These are phyloP conservation scores for Perizoma affinitatum DNA, from an alignment of 2,888 invertebrate genomes.

Conservation along the genomic window DNA sequence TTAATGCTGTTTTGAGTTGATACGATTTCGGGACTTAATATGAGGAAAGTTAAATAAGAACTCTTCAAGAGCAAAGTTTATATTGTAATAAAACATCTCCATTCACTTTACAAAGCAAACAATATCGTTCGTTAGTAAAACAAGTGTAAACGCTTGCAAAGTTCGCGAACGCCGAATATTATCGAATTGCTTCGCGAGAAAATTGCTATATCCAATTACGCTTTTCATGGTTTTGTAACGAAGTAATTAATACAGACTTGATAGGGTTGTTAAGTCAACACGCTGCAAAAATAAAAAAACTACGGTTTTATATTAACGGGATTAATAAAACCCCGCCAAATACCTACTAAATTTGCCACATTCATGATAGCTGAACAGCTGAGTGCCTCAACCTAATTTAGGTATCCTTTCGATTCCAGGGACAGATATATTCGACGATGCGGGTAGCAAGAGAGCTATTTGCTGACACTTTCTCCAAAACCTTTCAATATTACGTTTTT, in stretches of 20 bases:
- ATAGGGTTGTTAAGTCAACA: not conserved
- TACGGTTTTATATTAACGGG: no score
- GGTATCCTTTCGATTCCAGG: constrained; percentile 5
- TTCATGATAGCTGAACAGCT: constrained; percentile 4
- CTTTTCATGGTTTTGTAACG: constrained; percentile 15
- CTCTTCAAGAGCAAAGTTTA: constrained; percentile 28
- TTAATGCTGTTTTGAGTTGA: not conserved
- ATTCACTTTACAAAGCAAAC: constrained; percentile 18
- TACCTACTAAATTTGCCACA: no score
- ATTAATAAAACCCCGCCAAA: no score
- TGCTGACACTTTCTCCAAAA: constrained; percentile 3
- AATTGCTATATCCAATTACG: constrained; percentile 14
- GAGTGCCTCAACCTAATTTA: constrained; percentile 6
- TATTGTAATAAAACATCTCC: constrained; percentile 31
- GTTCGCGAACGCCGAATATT: constrained; percentile 18
- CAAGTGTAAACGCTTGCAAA: constrained; percentile 27
- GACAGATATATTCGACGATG: constrained; percentile 4
- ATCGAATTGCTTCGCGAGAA: constrained; percentile 18
- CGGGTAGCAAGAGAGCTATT: constrained; percentile 4
- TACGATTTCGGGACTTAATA: not conserved
- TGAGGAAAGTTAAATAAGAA: constrained; percentile 26
- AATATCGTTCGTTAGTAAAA: constrained; percentile 28
- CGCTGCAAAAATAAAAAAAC: no score
- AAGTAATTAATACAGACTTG: constrained; percentile 12
- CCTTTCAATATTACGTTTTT: no score